Conservation (phyloP, 2,113 vertebrate species). For the Haemorhous mexicanus region DNA sequence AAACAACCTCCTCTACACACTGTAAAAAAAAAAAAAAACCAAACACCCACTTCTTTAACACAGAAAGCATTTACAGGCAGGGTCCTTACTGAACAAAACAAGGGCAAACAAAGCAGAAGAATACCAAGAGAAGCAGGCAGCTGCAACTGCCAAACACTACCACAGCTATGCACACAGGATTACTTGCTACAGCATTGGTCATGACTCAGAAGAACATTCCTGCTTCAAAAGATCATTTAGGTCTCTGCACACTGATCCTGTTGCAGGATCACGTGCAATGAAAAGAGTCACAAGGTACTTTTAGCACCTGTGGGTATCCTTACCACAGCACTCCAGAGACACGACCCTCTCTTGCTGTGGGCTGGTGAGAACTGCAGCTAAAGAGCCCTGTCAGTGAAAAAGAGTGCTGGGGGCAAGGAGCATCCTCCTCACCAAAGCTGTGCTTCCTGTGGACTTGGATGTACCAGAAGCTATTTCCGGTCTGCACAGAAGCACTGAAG, state of each 20-base stretch:
- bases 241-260: neutral
- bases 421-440: neutral
- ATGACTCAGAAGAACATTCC: neutral
- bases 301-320: too few species aligned
- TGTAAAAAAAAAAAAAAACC: neutral
- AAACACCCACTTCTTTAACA: neutral
- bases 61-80: neutral
- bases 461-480: neutral
- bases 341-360: neutral
- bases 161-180: neutral
- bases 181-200: fast-evolving
- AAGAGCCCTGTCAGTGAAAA: neutral
- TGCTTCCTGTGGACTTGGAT: neutral
- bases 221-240: neutral
- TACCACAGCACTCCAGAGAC: neutral
- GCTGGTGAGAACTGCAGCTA: neutral
- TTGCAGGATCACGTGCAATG: neutral
- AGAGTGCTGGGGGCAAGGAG: neutral
- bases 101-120: neutral
- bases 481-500: neutral
- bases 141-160: neutral
- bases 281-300: neutral
- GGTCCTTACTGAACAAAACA: neutral
- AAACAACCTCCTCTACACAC: neutral
- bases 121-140: neutral